phyloP scores from a whole-genome alignment of 2,113 vertebrate species.

The Pseudopipra pipra region DNA sequence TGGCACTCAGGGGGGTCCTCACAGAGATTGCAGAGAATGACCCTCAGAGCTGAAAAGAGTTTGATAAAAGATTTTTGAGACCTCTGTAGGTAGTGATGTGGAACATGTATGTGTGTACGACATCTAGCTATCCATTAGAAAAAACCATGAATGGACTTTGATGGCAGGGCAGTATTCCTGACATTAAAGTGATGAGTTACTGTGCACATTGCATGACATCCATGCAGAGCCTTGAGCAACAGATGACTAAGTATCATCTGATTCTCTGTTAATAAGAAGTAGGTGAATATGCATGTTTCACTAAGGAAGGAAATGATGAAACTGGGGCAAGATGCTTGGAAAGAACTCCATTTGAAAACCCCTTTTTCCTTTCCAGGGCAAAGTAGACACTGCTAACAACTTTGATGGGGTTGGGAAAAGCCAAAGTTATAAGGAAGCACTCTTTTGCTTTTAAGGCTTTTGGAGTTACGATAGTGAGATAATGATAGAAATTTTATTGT shows the following conservation, averaged over 20 bases:
- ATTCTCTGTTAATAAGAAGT: constrained; percentile 15
- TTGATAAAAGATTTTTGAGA: background rate
- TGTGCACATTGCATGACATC: background rate
- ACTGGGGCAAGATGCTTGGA: background rate
- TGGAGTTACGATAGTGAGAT: background rate
- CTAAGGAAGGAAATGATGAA: constrained; percentile 50
- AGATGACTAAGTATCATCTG: constrained; percentile 60
- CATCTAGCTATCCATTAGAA: background rate
- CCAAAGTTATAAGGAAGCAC: background rate
- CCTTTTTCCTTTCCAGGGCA: background rate
- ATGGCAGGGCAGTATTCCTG: background rate
- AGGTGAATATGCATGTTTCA: constrained; percentile 22
- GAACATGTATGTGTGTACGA: background rate
- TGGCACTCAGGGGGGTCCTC: background rate
- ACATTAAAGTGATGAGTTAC: background rate
- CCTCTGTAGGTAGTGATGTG: background rate
- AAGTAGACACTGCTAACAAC: background rate
- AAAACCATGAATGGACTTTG: background rate
- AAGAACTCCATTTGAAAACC: constrained; percentile 1
- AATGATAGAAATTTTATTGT: background rate
- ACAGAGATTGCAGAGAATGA: background rate
- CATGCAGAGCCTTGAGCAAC: background rate
- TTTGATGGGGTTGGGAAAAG: background rate
- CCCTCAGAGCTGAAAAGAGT: background rate
- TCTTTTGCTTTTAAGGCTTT: background rate